These are phyloP conservation scores for Cheirogaleus medius DNA, from an alignment of 2,113 vertebrate species.

Conservation along the genomic window DNA sequence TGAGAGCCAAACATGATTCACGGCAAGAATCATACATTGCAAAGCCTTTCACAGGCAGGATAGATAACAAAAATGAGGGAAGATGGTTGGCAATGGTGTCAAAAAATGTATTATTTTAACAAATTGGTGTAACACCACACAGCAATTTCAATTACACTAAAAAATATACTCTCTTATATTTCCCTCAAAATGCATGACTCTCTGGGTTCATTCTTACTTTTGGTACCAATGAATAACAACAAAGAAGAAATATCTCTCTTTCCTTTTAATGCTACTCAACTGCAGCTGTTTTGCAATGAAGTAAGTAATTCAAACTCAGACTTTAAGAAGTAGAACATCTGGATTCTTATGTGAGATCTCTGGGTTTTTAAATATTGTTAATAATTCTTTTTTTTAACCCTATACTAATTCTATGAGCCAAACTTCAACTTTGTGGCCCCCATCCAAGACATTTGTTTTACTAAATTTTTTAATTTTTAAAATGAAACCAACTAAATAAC, in stretches of 20 bases:
- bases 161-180: background rate
- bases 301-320: background rate
- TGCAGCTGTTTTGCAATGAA: accelerated
- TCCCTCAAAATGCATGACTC: background rate
- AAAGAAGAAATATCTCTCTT: background rate
- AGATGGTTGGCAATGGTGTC: accelerated
- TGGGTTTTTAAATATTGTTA: background rate
- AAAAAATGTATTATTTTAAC: background rate
- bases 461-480: background rate
- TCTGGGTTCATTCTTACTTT: background rate
- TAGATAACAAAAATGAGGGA: background rate
- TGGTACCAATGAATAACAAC: background rate
- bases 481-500: background rate
- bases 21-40: background rate
- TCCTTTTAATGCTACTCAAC: accelerated
- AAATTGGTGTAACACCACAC: accelerated
- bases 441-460: background rate
- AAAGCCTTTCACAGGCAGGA: background rate
- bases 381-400: background rate
- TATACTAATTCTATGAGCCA: background rate
- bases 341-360: background rate
- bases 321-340: background rate
- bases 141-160: background rate
- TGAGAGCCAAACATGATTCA: background rate
- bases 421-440: background rate